Base-by-base conservation (phyloP, 2,888 invertebrate genomes). In the Mechanitis mazaeus region DNA sequence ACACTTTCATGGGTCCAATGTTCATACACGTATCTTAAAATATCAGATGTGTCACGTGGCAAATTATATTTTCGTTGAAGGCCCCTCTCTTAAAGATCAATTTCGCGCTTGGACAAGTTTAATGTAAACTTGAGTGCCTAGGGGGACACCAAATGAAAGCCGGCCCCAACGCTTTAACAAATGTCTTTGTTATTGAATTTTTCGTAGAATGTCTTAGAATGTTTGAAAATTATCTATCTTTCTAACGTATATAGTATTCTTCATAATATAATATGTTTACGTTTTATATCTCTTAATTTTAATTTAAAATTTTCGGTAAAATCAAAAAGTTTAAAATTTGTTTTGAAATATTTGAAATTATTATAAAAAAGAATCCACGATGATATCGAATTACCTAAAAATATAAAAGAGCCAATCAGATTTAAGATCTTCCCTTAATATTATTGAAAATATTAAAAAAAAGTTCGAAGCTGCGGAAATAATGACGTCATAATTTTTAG, bases 101-200 rank as follows among this genome's bases (percentile, higher is more conserved):
- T 90, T 90, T 90, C 88, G 83, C 89, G 89, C 87, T 85, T 85
- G 85, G 86, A 83, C 86, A 84, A 84, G 77, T 83, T 86, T 87
- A 87, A 88, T 87, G 89, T 87, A 87, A 87, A 85, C 87, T 87
- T 85, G 85, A 87, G 84, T 84, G 87, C 82, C 79, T 81, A 74
- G 85, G 87, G 89, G 78, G 75, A 71, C 71, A 71, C 77, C 84
- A 83, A 85, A 86, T 85, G 85, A 84, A 84, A 85, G 78, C 79
- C 77, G 77, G 75, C 74, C 80, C 77, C 76, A 80, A 79, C 78
- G 76, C 78, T 75, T 76, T 82, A 80, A 84, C 84, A 83, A 87
- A 85, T 81, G 83, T 82, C 81, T 84, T 73, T 80, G 79, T 84
- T 85, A 87, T 87, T 86, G 81, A 86, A 84, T 85, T 82, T 79